Evolutionary conservation across 2,888 invertebrate species (phyloP).

Genomic region (Drosophila picticornis): DNA sequence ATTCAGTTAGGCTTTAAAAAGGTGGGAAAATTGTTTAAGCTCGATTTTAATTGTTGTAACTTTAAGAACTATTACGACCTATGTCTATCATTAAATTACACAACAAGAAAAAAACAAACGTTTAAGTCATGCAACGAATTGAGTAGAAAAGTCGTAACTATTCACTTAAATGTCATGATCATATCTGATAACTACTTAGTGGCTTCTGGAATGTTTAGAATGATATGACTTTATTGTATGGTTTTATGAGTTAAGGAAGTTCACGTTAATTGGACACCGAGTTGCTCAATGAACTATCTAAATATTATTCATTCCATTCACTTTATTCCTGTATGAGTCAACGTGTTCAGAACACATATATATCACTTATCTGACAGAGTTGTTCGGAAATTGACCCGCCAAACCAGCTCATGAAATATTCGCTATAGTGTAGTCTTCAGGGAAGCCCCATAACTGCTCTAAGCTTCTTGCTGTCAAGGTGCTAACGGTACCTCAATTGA

Average conservation of each 20-base stretch:
- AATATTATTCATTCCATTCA: neutral
- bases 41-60: neutral
- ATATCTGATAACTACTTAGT: conserved; percentile 36
- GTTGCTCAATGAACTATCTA: conserved; percentile 29
- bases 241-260: conserved; percentile 59
- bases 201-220: conserved; percentile 4
- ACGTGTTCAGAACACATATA: neutral
- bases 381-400: neutral
- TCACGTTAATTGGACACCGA: conserved; percentile 42
- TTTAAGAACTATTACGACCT: neutral
- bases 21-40: neutral
- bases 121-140: conserved; percentile 26
- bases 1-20: neutral
- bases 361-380: conserved; percentile 26
- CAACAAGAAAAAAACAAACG: conserved; percentile 6
- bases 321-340: conserved; percentile 6
- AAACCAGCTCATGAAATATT: conserved; percentile 10
- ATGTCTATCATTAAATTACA: conserved; percentile 14
- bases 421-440: neutral
- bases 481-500: conserved; percentile 21
- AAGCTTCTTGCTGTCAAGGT: conserved; percentile 25
- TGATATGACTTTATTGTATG: conserved; percentile 71
- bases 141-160: conserved; percentile 42
- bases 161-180: conserved; percentile 61
- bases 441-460: conserved; percentile 47